Base-by-base conservation (phyloP, 2,888 invertebrate genomes). In the Phania funesta region DNA sequence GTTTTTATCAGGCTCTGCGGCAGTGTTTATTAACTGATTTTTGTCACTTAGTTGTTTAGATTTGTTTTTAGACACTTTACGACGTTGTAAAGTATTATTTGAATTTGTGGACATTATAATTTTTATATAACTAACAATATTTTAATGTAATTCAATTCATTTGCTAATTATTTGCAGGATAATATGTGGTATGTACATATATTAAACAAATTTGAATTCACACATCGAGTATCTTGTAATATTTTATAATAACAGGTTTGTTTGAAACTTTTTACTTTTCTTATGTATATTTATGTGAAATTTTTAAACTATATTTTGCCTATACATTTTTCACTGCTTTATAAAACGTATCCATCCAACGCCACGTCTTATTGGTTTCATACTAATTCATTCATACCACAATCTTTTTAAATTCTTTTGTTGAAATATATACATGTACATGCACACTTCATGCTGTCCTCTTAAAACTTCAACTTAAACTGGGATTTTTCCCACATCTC, bases 41-140 rank as follows among this genome's bases (percentile, higher is more conserved):
- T 68, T 76, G 24, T 68, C 68, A 73, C 50, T 64, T 18, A 29
- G 16, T 13, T 62, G 73, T 85, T 88, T 71, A 85, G 84, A 84
- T 88, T 89, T 50, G 86, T 83, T 79, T 81, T 87, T 87, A 65
- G 85, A 79, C 70, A 85, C 76, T 80, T 88, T 89, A 71, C 89
- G 88, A 62, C 88, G 85, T 70, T 86, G 89, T 62, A 87, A 80
- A 48, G 46, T 79, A 67, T 83, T 84, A 50, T 64, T 77, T 41
- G 73, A 71, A 74, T 85, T 83, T 52, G 83, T 13, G 73, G 84
- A 86, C 84, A 87, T 87, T 4, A 11, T 74, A 9, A 52, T 41
- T 44, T n/a, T n/a, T n/a, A n/a, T n/a, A n/a, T n/a, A n/a, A n/a
- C n/a, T n/a, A n/a, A n/a, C n/a, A n/a, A n/a, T n/a, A n/a, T 20